Evolutionary conservation across 2,888 invertebrate genomes (phyloP).

Genomic region (Neoitamus cyanurus): DNA sequence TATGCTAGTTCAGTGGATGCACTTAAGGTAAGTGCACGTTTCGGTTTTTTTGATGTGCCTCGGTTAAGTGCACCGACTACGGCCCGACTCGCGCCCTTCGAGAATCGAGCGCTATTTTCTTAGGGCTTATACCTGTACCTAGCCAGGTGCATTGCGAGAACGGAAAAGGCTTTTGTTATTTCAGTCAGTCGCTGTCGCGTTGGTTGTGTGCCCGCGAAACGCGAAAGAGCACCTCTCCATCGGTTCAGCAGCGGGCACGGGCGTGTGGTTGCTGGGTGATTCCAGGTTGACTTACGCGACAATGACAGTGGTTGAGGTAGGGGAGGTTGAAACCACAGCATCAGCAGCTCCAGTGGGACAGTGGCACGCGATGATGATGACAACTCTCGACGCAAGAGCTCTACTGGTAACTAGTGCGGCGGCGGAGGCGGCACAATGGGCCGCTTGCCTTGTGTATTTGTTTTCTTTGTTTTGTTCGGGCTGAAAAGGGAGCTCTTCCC

Average conservation of each 20-base stretch:
- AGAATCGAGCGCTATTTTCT: neutral
- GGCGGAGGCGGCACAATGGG: neutral
- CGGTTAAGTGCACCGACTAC: neutral
- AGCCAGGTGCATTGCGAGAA: neutral
- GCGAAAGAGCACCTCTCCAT: neutral
- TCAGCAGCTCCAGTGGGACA: neutral
- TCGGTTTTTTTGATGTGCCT: neutral
- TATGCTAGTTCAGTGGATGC: neutral
- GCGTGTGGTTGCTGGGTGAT: neutral
- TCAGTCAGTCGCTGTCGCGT: neutral
- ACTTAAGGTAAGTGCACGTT: neutral
- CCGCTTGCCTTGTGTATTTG: conserved; percentile 24
- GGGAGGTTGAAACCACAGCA: neutral
- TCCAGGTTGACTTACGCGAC: neutral
- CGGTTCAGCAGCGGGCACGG: too few relatives aligned
- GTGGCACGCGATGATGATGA: conserved; percentile 12
- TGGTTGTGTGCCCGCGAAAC: neutral
- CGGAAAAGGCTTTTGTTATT: neutral
- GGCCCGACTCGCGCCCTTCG: neutral
- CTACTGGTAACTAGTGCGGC: conserved; percentile 33
- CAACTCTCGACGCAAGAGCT: conserved; percentile 31
- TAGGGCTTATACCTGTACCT: too few relatives aligned
- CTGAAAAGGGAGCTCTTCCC: conserved; percentile 4
- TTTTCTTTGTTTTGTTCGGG: neutral
- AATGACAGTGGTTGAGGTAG: neutral